Evolutionary conservation across 1,140 invertebrate species (phyloP).

Genomic region (Stegodyphus dumicola): DNA sequence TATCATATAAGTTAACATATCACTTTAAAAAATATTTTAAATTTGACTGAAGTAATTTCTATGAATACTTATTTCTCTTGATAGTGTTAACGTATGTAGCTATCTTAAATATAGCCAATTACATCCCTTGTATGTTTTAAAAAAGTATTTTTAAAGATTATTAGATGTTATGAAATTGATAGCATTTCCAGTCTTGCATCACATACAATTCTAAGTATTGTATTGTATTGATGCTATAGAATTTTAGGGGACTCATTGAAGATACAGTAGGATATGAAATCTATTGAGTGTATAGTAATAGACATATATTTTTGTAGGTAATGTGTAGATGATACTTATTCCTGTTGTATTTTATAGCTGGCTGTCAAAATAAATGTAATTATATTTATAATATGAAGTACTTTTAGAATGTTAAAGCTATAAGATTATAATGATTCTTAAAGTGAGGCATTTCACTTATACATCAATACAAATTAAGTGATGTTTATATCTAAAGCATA

Average conservation of each 20-base stretch:
- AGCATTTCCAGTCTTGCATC: background rate
- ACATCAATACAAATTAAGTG: too few species aligned
- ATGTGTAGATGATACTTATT: slow-evolving; percentile 11
- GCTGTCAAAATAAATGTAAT: slow-evolving; percentile 6
- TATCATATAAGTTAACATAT: too few species aligned
- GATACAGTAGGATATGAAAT: background rate
- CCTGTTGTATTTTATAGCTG: slow-evolving; percentile 18
- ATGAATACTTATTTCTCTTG: too few species aligned
- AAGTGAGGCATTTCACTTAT: too few species aligned
- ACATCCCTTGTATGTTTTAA: background rate
- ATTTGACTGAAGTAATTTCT: too few species aligned
- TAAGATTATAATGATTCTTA: background rate
- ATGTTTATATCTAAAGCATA: too few species aligned
- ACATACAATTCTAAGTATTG: background rate
- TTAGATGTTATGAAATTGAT: background rate
- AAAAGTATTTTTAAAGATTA: background rate
- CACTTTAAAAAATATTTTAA: too few species aligned
- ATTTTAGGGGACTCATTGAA: background rate
- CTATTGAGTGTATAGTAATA: slow-evolving; percentile 14
- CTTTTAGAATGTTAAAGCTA: background rate
- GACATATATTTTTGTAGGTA: slow-evolving; percentile 37
- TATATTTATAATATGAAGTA: slow-evolving; percentile 21
- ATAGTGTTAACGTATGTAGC: too few species aligned
- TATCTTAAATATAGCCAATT: background rate
- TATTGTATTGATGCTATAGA: background rate